Conservation (phyloP, 2,888 invertebrate genomes). For the Thera britannica region DNA sequence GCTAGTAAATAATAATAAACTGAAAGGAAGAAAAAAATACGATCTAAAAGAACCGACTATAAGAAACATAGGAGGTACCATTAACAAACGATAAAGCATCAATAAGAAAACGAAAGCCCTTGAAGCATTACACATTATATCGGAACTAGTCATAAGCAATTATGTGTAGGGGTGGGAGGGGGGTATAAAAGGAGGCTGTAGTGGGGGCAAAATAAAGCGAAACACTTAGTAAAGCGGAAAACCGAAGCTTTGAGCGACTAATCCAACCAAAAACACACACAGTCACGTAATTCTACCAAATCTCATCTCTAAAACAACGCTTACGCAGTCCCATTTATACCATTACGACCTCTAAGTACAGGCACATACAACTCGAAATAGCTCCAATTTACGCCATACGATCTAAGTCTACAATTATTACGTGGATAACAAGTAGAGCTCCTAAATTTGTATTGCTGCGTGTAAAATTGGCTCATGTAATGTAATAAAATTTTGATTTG, state of each 20-base stretch:
- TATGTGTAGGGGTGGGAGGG: no score
- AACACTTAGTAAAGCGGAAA: background rate
- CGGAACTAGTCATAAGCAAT: no score
- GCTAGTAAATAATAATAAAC: no score
- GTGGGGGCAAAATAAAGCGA: background rate
- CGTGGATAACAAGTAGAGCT: background rate
- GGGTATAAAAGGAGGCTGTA: no score
- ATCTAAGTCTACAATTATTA: background rate
- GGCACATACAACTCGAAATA: conserved; percentile 17
- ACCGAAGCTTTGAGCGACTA: conserved; percentile 1
- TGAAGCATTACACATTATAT: no score
- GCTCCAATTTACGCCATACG: no score
- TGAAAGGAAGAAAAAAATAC: no score
- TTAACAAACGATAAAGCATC: no score
- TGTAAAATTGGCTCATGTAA: background rate
- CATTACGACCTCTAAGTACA: conserved; percentile 23
- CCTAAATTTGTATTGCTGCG: background rate
- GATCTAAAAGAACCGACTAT: no score
- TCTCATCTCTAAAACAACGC: conserved; percentile 16
- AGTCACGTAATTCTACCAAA: conserved; percentile 11
- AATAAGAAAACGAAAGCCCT: no score
- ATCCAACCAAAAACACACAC: conserved; percentile 6
- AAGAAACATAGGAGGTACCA: no score
- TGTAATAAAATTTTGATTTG: background rate
- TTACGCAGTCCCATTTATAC: conserved; percentile 14